These are phyloP conservation scores for Apis mellifera DNA, from an alignment of 1,140 invertebrate genomes.

Conservation along the genomic window Amel_HAv3.1 CM009945.2:2610001-2610500, in stretches of 20 bases:
- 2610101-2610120: constrained; percentile 7
- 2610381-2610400: constrained; percentile 74
- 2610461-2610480: constrained; percentile 1
- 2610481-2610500: constrained; percentile 61
- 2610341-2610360: constrained; percentile 75
- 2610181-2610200: constrained; percentile 76
- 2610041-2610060: constrained; percentile 3
- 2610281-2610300: constrained; percentile 74
- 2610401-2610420: constrained; percentile 72
- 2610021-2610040: neutral
- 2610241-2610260: constrained; percentile 76
- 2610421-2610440: constrained; percentile 51
- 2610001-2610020: constrained; percentile 41
- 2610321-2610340: constrained; percentile 74
- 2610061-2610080: constrained; percentile 9
- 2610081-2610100: constrained; percentile 8
- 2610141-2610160: constrained; percentile 58
- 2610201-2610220: constrained; percentile 71
- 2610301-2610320: constrained; percentile 75
- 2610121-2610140: constrained; percentile 20
- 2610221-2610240: constrained; percentile 72
- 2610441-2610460: neutral
- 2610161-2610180: constrained; percentile 63
- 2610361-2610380: constrained; percentile 79
- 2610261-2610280: constrained; percentile 67